A percentile compares a stretch with the other conserved stretches of the same genome.
These are phyloP conservation scores for Macaria notata DNA, from an alignment of 2,888 invertebrate genomes.

Conservation along the genomic window DNA sequence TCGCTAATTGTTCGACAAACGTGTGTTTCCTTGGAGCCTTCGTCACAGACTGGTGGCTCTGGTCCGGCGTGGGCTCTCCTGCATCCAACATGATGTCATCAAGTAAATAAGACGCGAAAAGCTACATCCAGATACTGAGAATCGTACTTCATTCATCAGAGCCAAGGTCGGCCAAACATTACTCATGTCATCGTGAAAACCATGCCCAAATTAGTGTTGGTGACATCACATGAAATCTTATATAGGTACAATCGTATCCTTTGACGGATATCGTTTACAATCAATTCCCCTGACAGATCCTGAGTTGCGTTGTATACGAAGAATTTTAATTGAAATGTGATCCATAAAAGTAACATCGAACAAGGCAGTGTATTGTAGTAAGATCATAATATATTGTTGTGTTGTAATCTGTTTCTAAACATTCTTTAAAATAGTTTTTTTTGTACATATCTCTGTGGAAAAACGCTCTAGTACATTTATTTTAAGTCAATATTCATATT, in stretches of 20 bases:
- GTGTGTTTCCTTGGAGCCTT: conserved; percentile 60
- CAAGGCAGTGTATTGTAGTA: no score
- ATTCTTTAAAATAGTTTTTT: no score
- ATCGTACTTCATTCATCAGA: conserved; percentile 50
- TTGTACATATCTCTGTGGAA: no score
- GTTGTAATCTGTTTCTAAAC: no score
- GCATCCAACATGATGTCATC: conserved; percentile 70
- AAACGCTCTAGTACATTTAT: no score
- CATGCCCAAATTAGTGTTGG: conserved; percentile 33
- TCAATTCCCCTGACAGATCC: conserved; percentile 23
- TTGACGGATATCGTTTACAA: conserved; percentile 35
- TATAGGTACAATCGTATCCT: conserved; percentile 17
- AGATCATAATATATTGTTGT: no score
- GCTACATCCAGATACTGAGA: conserved; percentile 54
- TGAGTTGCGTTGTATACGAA: not conserved
- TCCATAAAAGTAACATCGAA: not conserved
- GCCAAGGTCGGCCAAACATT: conserved; percentile 45
- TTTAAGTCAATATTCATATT: no score
- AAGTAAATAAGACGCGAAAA: conserved; percentile 57
- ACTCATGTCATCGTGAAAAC: conserved; percentile 47
- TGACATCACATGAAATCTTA: conserved; percentile 39
- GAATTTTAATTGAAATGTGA: conserved; percentile 1
- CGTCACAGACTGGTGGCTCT: conserved; percentile 61
- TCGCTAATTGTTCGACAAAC: conserved; percentile 62
- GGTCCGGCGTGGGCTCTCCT: conserved; percentile 50